These are phyloP conservation scores for Himantopus leucocephalus DNA, from an alignment of 2,113 vertebrate species.

Conservation along the genomic window DNA sequence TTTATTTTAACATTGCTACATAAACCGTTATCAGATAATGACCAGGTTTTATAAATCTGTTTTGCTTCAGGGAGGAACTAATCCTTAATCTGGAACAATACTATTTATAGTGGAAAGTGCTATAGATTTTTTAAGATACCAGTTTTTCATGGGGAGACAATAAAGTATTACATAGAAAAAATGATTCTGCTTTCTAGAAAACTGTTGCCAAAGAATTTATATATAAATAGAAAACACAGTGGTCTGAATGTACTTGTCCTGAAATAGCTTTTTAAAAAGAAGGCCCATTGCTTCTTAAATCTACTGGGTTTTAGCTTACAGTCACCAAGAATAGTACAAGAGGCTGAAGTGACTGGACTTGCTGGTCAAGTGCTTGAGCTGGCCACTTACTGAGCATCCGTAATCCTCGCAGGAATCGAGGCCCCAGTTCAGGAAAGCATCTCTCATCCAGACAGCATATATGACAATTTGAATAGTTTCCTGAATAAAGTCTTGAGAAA, in stretches of 20 bases:
- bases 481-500: background rate
- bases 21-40: slow-evolving; percentile 55
- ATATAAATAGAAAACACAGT: slow-evolving; percentile 24
- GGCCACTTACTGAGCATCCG: background rate
- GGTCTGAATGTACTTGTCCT: slow-evolving; percentile 54
- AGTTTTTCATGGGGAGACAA: slow-evolving; percentile 36
- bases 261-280: slow-evolving; percentile 48
- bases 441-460: background rate
- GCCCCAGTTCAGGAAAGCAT: background rate
- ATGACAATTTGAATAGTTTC: background rate
- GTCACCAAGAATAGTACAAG: background rate
- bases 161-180: slow-evolving; percentile 40
- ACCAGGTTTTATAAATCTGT: slow-evolving; percentile 19
- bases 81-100: slow-evolving; percentile 48
- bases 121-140: slow-evolving; percentile 39
- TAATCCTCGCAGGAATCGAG: background rate
- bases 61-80: slow-evolving; percentile 67
- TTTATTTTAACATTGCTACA: slow-evolving; percentile 38
- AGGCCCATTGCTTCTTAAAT: background rate
- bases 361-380: slow-evolving; percentile 18
- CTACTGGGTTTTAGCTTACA: background rate
- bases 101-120: slow-evolving; percentile 46
- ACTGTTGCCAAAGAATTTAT: slow-evolving; percentile 64
- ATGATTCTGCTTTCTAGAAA: slow-evolving; percentile 20
- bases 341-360: slow-evolving; percentile 23